Conservation (phyloP, 2,113 vertebrate species). For the Percopsis transmontana region DNA sequence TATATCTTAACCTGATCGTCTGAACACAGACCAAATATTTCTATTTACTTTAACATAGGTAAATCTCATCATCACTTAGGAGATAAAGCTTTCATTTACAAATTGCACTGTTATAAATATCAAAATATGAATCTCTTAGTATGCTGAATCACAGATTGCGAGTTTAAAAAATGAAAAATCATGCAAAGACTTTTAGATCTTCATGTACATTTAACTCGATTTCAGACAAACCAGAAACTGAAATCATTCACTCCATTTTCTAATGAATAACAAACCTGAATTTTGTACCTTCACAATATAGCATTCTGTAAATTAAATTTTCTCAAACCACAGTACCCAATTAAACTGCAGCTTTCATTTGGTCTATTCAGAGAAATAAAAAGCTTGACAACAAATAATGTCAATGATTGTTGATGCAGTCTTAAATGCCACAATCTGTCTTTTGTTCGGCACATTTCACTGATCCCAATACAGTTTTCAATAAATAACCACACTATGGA, state of each 20-base stretch:
- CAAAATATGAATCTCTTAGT: slow-evolving; percentile 37
- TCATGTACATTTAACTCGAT: slow-evolving; percentile 21
- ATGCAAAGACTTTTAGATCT: slow-evolving; percentile 11
- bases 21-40: slow-evolving; percentile 5
- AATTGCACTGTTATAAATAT: slow-evolving; percentile 36
- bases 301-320: background rate
- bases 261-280: slow-evolving; percentile 10
- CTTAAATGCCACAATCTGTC: slow-evolving; percentile 16
- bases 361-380: background rate
- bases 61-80: slow-evolving; percentile 13
- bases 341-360: slow-evolving; percentile 1
- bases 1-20: slow-evolving; percentile 1
- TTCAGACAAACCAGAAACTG: slow-evolving; percentile 19
- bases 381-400: background rate
- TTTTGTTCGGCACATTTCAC: background rate
- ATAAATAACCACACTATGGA: slow-evolving; percentile 4
- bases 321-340: background rate
- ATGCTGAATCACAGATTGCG: slow-evolving; percentile 17
- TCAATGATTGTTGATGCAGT: slow-evolving; percentile 8
- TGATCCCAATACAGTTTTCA: slow-evolving; percentile 12
- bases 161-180: slow-evolving; percentile 23
- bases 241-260: background rate
- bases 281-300: slow-evolving; percentile 11
- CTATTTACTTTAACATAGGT: slow-evolving; percentile 31
- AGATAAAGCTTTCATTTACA: slow-evolving; percentile 29